Percentiles rank a stretch among this genome's conserved stretches.
phyloP scores from a whole-genome alignment of 2,888 invertebrate genomes.

The Brachycybe producta region DNA sequence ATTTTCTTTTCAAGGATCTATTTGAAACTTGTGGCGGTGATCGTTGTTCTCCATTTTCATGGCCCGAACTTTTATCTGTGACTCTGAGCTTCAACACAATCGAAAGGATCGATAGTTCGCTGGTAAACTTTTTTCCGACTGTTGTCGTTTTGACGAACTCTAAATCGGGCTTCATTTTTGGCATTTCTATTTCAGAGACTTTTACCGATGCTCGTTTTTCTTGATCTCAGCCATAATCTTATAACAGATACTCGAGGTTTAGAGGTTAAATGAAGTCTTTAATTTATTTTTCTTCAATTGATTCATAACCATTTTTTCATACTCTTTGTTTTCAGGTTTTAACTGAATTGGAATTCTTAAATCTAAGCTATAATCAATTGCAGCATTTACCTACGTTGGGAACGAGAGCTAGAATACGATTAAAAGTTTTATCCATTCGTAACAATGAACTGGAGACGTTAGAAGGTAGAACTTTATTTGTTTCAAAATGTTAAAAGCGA shows the following conservation, averaged over 20 bases:
- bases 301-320: background rate
- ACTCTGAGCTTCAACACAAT: constrained; percentile 14
- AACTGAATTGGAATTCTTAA: constrained; percentile 47
- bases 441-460: constrained; percentile 53
- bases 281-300: background rate
- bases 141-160: background rate
- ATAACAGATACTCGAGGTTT: constrained; percentile 40
- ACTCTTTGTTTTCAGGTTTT: constrained; percentile 39
- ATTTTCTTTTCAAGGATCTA: constrained; percentile 12
- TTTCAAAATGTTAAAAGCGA: background rate
- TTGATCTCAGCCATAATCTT: constrained; percentile 52
- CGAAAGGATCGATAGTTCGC: constrained; percentile 8
- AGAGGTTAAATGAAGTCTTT: constrained; percentile 9
- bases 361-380: constrained; percentile 50
- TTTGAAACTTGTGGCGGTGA: constrained; percentile 17
- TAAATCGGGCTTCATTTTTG: constrained; percentile 1
- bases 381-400: constrained; percentile 44
- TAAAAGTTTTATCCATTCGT: constrained; percentile 45
- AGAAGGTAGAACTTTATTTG: constrained; percentile 31
- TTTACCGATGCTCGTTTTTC: constrained; percentile 46
- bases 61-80: constrained; percentile 12
- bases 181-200: constrained; percentile 32
- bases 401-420: constrained; percentile 41
- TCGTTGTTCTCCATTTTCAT: constrained; percentile 12
- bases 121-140: constrained; percentile 12